Evolutionary conservation across 1,140 invertebrate genomes (phyloP).

Genomic region (Chelonus insularis): DNA sequence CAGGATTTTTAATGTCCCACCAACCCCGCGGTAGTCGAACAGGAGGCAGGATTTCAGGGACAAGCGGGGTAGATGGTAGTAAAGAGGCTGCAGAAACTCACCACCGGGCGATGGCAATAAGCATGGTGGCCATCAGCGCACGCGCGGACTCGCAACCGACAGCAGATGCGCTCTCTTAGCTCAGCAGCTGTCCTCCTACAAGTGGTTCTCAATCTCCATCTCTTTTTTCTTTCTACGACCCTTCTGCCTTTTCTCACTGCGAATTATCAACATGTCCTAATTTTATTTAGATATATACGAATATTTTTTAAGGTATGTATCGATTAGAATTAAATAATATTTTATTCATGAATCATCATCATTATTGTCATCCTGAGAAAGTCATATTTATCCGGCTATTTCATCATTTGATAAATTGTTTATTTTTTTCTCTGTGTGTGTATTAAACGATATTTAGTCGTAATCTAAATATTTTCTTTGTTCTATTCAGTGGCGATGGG

Average conservation of each 20-base stretch:
- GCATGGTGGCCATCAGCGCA: conserved; percentile 34
- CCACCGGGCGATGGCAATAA: background rate
- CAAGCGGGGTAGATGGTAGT: conserved; percentile 18
- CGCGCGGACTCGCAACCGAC: conserved; percentile 56
- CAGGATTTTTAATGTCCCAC: background rate
- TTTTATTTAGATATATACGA: background rate
- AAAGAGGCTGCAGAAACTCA: background rate
- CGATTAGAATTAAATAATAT: too few relatives aligned
- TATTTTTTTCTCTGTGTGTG: too few relatives aligned
- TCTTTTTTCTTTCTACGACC: conserved; percentile 33
- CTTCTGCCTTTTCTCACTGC: background rate
- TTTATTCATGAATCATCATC: too few relatives aligned
- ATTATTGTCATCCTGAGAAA: too few relatives aligned
- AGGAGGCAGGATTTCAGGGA: conserved; percentile 1
- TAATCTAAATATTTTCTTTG: too few relatives aligned
- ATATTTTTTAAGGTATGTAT: too few relatives aligned
- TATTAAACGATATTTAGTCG: too few relatives aligned
- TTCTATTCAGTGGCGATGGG: too few relatives aligned
- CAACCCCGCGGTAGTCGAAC: too few relatives aligned
- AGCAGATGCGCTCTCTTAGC: conserved; percentile 52
- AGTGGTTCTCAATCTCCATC: conserved; percentile 58
- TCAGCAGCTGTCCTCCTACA: conserved; percentile 58
- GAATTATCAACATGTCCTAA: background rate
- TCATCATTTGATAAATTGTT: too few relatives aligned
- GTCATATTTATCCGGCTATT: too few relatives aligned